Evolutionary conservation across 2,888 invertebrate genomes (phyloP).

Genomic region (Dendrolimus pini): DNA sequence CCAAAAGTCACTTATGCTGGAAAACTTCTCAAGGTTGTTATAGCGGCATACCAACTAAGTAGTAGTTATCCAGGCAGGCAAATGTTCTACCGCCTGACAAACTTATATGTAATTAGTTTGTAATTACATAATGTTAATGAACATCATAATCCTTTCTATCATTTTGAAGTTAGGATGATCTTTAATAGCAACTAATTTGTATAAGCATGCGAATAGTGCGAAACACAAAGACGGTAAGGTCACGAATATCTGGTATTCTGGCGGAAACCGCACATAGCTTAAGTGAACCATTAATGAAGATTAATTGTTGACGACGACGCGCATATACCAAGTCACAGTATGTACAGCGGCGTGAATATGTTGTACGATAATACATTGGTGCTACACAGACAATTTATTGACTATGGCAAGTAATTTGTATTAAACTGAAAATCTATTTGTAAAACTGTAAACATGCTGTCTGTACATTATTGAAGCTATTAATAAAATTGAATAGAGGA

Average conservation of each 20-base stretch:
- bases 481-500: too few species aligned
- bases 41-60: too few species aligned
- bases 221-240: slow-evolving; percentile 31
- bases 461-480: too few species aligned
- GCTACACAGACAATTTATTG: not conserved
- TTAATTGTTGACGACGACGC: slow-evolving; percentile 57
- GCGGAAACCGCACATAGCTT: slow-evolving; percentile 55
- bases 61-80: too few species aligned
- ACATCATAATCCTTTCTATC: too few species aligned
- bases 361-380: not conserved
- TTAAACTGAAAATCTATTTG: not conserved
- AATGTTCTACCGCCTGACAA: too few species aligned
- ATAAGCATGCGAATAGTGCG: slow-evolving; percentile 38
- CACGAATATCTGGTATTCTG: slow-evolving; percentile 32
- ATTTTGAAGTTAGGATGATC: slow-evolving; percentile 6
- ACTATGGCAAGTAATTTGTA: not conserved
- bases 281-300: slow-evolving; percentile 67
- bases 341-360: slow-evolving; percentile 7
- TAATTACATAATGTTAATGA: too few species aligned
- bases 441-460: too few species aligned
- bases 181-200: slow-evolving; percentile 14
- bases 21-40: too few species aligned
- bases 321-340: slow-evolving; percentile 28
- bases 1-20: too few species aligned
- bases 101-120: too few species aligned